Evolutionary conservation across 2,888 invertebrate species (phyloP).

Genomic region (Mantis religiosa): DNA sequence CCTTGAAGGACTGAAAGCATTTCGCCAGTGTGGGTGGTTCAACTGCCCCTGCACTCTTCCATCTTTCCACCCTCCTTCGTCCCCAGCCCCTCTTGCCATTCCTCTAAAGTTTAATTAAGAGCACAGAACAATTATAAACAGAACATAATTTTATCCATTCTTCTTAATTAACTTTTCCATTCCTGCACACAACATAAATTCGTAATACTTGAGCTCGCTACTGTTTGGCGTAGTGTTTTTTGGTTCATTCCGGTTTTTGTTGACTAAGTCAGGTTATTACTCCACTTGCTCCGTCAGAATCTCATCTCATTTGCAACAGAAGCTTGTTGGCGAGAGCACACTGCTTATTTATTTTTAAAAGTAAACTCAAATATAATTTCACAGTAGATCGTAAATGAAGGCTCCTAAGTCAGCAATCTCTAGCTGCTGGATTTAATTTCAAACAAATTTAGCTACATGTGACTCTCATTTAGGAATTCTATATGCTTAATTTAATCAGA

Average conservation of each 20-base stretch:
- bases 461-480: too few species aligned
- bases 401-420: background rate
- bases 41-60: background rate
- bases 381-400: background rate
- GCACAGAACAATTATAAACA: background rate
- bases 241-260: background rate
- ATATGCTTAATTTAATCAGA: too few species aligned
- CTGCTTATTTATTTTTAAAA: background rate
- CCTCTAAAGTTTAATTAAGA: background rate
- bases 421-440: too few species aligned
- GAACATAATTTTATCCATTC: background rate
- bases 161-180: background rate
- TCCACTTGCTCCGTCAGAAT: background rate
- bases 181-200: background rate
- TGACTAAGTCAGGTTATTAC: background rate
- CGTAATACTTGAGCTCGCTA: background rate
- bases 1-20: background rate
- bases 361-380: background rate
- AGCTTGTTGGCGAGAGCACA: background rate
- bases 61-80: background rate
- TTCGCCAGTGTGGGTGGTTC: background rate
- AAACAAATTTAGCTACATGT: too few species aligned
- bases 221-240: background rate
- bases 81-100: background rate
- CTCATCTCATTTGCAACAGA: background rate